Base-by-base conservation (phyloP, 2,888 invertebrate species). In the Cyrtodaria siliqua region DNA sequence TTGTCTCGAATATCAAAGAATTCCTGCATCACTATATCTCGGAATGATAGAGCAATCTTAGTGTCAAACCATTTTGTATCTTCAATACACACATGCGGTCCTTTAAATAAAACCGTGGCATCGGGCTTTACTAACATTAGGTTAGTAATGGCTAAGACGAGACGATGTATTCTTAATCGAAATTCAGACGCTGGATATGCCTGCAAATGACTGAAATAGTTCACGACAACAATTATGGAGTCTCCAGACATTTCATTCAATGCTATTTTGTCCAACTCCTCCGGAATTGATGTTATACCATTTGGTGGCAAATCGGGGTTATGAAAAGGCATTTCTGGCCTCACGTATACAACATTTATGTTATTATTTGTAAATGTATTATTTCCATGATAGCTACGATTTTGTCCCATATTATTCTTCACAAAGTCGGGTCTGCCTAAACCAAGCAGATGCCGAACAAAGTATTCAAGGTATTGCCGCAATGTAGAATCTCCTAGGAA, bases 241-340 rank as follows among this genome's bases (percentile, higher is more conserved):
- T 63, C 47, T 2, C 68, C 74, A 2, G 49, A 40, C 8, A 60
- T 44, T n/a, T 44, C 20, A 16, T 29, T 24, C 1, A 42, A 2
- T 16, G 67, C 49, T 12, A 79, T n/a, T 8, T 18, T 4, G 6
- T 55, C 3, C 14, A 79, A 4, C 20, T 71, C 62, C 9, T 50
- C 40, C 0, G 74, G 60, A 2, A 75, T 29, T 0, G 74, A 75
- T 14, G 42, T 33, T 8, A 79, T 68, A n/a, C 55, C 62, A 24
- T 67, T 42, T 20, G 55, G 38, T 9, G 63, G 59, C 3, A 79
- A 69, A 47, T 71, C 33, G 9, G 40, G 49, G 53, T 75, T 71
- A 47, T 79, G 68, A 26, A 68, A 75, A 20, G 79, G 79, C 63
- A 79, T 62, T 53, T 67, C 79, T 24, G 74, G 79, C 42, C 75